Percentiles rank a stretch among this genome's conserved stretches.
phyloP scores from a whole-genome alignment of 2,797 vertebrate species.

The Sebastes hubbsi region DNA sequence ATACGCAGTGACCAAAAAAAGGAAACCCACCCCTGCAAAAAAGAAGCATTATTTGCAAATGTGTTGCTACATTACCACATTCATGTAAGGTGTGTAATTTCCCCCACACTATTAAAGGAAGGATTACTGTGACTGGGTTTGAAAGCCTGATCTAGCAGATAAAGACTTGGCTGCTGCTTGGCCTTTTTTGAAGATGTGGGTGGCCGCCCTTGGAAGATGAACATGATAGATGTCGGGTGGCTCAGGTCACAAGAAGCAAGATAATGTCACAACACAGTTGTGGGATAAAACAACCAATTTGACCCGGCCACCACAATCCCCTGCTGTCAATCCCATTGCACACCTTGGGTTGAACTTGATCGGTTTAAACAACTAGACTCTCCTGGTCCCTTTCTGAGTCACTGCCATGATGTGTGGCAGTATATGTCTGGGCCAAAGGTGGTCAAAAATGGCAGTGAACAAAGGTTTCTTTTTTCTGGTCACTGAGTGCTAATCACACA shows the following conservation, averaged over 20 bases:
- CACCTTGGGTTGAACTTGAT: neutral
- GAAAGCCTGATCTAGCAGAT: neutral
- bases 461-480: neutral
- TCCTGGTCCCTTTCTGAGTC: neutral
- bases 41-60: neutral
- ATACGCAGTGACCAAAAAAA: neutral
- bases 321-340: neutral
- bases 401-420: neutral
- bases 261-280: constrained; percentile 19
- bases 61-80: neutral
- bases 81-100: neutral
- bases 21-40: neutral
- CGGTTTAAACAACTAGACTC: neutral
- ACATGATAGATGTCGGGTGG: neutral
- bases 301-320: constrained; percentile 6
- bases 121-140: neutral
- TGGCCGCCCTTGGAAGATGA: neutral
- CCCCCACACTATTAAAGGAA: neutral
- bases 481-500: neutral
- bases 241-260: constrained; percentile 1
- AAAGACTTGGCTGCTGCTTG: neutral
- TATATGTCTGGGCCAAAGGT: neutral
- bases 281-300: constrained; percentile 25
- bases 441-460: neutral
- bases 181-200: neutral